Conservation (phyloP, 2,797 vertebrate species). For the Spea hammondii region DNA sequence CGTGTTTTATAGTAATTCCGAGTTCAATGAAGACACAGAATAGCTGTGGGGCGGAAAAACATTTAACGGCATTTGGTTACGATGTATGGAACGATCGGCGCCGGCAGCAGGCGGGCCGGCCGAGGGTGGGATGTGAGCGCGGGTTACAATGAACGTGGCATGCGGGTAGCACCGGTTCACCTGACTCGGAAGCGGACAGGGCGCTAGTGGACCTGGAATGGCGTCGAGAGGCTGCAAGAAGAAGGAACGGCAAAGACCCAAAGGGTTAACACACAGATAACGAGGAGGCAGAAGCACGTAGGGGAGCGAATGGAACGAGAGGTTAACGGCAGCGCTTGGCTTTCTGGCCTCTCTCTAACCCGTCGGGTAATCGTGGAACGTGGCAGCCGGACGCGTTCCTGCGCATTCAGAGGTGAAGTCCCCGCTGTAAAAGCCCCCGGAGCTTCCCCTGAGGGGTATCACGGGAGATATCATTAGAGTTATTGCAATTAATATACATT, state of each 20-base stretch:
- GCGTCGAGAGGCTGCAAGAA: conserved; percentile 95
- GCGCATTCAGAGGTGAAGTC: no score
- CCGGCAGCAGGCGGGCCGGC: conserved; percentile 12
- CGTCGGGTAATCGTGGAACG: no score
- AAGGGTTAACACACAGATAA: conserved; percentile 79
- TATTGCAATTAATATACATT: no score
- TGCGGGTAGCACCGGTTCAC: conserved; percentile 92
- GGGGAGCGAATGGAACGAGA: neutral
- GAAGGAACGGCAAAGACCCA: conserved; percentile 80
- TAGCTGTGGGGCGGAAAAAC: neutral
- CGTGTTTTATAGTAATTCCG: no score
- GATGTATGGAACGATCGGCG: neutral
- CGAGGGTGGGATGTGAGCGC: conserved; percentile 15
- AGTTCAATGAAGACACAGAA: neutral
- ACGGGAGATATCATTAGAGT: no score
- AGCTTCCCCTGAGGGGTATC: no score
- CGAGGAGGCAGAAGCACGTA: conserved; percentile 61
- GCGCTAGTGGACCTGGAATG: conserved; percentile 99
- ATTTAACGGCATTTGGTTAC: neutral
- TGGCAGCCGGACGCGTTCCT: no score
- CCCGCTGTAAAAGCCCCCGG: no score
- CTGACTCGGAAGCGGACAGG: conserved; percentile 97
- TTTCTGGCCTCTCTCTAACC: no score
- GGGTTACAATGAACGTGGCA: conserved; percentile 67
- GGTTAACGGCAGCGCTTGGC: no score